Evolutionary conservation across 2,113 vertebrate genomes (phyloP).

Genomic region (Paramormyrops kingsleyae): DNA sequence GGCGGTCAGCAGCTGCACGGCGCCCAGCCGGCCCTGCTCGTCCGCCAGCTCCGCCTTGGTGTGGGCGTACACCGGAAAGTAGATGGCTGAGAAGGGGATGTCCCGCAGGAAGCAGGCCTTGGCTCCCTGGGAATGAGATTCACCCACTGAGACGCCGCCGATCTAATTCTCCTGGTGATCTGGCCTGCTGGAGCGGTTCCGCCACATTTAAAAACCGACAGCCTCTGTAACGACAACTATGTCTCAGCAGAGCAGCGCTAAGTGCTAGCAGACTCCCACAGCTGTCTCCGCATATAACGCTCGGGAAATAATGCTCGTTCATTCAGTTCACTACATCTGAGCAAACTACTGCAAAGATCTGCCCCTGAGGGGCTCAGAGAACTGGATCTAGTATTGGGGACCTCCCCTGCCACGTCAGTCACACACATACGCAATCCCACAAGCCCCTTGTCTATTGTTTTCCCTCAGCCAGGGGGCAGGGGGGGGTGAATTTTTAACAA

Average conservation of each 20-base stretch:
- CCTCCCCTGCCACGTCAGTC: not conserved
- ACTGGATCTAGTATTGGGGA: not conserved
- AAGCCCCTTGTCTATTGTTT: conserved; percentile 39
- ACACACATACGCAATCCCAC: conserved; percentile 23
- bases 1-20: conserved; percentile 85
- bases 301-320: not conserved
- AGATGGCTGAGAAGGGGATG: conserved; percentile 98
- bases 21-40: conserved; percentile 77
- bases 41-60: conserved; percentile 77
- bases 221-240: not conserved
- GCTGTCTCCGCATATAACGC: not conserved
- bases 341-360: not conserved
- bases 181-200: not conserved
- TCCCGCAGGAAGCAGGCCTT: conserved; percentile 98
- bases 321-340: not conserved
- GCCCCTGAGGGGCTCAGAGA: not conserved
- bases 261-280: not conserved
- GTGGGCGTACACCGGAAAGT: conserved; percentile 96
- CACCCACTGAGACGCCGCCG: not conserved
- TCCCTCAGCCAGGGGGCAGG: not conserved
- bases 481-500: conserved; percentile 5
- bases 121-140: conserved; percentile 72
- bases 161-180: not conserved
- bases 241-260: not conserved
- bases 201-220: not conserved